A percentile compares a stretch with the other conserved stretches of the same genome.
Conservation (phyloP, 2,113 vertebrate species). For the Cynopterus brachyotis region DNA sequence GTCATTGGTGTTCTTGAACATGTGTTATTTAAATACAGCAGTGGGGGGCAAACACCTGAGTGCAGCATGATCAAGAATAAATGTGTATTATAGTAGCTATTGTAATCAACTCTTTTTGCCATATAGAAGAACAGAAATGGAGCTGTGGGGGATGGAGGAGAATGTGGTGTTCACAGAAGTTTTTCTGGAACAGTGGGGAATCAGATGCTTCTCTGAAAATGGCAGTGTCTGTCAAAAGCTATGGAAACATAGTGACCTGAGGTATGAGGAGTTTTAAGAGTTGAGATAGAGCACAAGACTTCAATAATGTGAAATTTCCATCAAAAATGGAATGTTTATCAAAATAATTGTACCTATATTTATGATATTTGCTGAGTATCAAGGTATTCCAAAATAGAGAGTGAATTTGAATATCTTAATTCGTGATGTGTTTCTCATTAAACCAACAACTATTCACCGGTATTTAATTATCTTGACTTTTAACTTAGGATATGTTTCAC, state of each 20-base stretch:
- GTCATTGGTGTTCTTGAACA: background rate
- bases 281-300: background rate
- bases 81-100: background rate
- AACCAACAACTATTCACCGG: background rate
- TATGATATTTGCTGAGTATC: background rate
- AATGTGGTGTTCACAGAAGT: background rate
- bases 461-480: constrained; percentile 21
- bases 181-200: background rate
- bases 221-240: background rate
- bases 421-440: background rate
- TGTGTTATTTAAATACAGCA: background rate
- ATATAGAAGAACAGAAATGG: background rate
- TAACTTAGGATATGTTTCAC: background rate
- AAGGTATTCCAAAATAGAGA: background rate
- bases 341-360: background rate
- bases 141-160: background rate
- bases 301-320: background rate
- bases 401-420: background rate
- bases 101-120: background rate
- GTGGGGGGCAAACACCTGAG: background rate
- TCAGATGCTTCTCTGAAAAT: background rate
- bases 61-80: background rate
- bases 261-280: background rate
- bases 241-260: background rate
- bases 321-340: background rate